These are phyloP conservation scores for Eubasilissa regina DNA, from an alignment of 1,140 invertebrate species.

Conservation along the genomic window DNA sequence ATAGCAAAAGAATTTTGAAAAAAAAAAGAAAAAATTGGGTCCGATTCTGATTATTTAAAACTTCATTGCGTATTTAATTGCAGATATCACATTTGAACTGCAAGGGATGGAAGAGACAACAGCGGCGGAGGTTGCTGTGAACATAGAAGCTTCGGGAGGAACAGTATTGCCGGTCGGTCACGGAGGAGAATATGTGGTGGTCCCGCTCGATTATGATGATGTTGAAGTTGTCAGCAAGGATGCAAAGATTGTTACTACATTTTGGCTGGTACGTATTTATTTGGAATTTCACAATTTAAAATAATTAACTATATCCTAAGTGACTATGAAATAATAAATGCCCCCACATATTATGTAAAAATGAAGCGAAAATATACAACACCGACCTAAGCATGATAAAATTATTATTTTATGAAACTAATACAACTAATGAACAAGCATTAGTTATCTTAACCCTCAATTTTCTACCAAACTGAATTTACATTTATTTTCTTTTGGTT, in stretches of 20 bases:
- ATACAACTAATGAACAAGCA: no score
- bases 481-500: no score
- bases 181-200: conserved; percentile 62
- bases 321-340: no score
- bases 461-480: no score
- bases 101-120: conserved; percentile 65
- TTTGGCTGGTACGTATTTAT: conserved; percentile 67
- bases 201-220: conserved; percentile 66
- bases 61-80: not conserved
- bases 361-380: no score
- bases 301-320: no score
- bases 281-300: not conserved
- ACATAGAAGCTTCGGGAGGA: conserved; percentile 64
- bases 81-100: conserved; percentile 66
- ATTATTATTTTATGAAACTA: no score
- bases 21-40: no score
- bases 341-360: no score
- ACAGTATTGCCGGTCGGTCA: conserved; percentile 61
- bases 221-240: conserved; percentile 58
- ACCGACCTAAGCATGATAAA: no score
- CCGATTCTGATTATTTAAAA: not conserved
- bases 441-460: no score
- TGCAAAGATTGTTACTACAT: conserved; percentile 65
- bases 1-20: no score
- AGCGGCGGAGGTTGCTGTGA: conserved; percentile 63